phyloP scores from a whole-genome alignment of 92 coral and sea anemone species.

The Metridium senile region DNA sequence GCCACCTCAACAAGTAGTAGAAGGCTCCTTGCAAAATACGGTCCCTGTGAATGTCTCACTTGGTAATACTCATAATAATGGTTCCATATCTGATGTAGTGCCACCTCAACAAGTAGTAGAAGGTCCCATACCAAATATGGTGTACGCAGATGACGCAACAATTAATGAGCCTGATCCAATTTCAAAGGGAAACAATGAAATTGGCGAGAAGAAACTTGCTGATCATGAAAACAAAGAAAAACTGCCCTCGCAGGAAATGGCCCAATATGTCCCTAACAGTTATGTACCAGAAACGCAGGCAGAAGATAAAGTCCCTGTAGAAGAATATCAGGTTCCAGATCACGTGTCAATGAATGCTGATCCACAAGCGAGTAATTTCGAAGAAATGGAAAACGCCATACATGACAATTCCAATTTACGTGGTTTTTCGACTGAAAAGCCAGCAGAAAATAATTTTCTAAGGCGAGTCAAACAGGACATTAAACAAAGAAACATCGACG shows the following conservation, averaged over 20 bases:
- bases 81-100: background rate
- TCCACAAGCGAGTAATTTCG: too few relatives aligned
- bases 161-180: background rate
- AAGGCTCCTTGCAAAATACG: too few relatives aligned
- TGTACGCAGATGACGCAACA: background rate
- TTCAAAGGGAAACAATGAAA: background rate
- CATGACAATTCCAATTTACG: background rate
- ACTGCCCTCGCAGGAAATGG: background rate
- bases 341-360: background rate
- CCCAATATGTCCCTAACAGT: background rate
- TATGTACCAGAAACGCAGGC: constrained; percentile 1
- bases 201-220: background rate
- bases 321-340: background rate
- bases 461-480: constrained; percentile 72
- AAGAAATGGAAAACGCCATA: background rate
- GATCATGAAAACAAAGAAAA: background rate
- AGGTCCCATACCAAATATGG: background rate
- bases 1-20: background rate
- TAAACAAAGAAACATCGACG: constrained; percentile 56
- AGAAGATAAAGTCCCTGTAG: background rate
- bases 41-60: background rate
- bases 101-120: background rate
- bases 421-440: too few relatives aligned
- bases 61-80: background rate
- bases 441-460: constrained; percentile 25